These are phyloP conservation scores for Leptura quadrifasciata DNA, from an alignment of 2,888 invertebrate species.

Conservation along the genomic window DNA sequence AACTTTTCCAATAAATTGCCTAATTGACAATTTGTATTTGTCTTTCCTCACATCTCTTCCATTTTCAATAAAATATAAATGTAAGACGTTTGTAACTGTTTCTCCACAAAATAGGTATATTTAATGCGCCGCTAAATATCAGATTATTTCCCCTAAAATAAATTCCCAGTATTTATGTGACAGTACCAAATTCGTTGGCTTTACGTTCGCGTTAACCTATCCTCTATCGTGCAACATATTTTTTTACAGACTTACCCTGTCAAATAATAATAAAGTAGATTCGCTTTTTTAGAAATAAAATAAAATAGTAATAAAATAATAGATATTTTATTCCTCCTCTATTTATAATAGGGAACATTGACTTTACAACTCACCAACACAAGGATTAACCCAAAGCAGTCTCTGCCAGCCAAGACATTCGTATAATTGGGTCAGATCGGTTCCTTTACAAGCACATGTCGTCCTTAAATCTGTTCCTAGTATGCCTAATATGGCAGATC, in stretches of 20 bases:
- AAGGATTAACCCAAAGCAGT: constrained; percentile 93
- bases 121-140: constrained; percentile 17
- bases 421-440: constrained; percentile 89
- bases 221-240: background rate
- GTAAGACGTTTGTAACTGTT: background rate
- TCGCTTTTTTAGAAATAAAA: background rate
- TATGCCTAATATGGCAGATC: constrained; percentile 90
- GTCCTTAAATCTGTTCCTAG: constrained; percentile 92
- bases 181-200: constrained; percentile 6
- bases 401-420: constrained; percentile 94
- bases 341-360: too few species aligned
- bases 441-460: constrained; percentile 91
- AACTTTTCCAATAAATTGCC: background rate
- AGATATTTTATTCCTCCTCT: too few species aligned
- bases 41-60: background rate
- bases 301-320: background rate
- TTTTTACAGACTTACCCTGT: background rate
- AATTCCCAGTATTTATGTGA: constrained; percentile 21
- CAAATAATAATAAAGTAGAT: background rate
- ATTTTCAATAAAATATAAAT: background rate
- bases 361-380: constrained; percentile 84
- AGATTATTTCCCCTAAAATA: constrained; percentile 8
- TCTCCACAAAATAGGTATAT: background rate
- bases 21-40: background rate
- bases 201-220: background rate